Evolutionary conservation across 2,113 vertebrate genomes (phyloP).

Genomic region (Tapirus terrestris): DNA sequence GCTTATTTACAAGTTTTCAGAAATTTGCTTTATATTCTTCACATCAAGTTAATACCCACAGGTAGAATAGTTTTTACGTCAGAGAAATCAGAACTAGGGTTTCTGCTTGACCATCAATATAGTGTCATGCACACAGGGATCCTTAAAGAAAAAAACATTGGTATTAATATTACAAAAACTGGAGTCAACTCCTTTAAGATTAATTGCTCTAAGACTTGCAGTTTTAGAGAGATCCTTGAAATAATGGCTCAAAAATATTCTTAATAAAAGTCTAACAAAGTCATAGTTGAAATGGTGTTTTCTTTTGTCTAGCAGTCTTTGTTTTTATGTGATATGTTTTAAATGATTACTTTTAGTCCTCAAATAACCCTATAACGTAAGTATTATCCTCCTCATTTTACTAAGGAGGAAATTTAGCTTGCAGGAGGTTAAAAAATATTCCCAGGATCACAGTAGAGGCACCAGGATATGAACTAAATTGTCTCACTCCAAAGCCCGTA

Average conservation of each 20-base stretch:
- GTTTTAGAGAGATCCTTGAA: constrained; percentile 31
- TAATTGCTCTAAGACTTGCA: neutral
- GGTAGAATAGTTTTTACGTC: constrained; percentile 21
- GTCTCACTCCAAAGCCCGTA: neutral
- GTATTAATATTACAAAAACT: neutral
- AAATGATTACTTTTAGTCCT: neutral
- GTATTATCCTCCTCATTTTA: neutral
- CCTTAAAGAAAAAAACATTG: neutral
- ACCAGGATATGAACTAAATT: neutral
- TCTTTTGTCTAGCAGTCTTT: constrained; percentile 24
- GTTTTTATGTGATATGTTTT: neutral
- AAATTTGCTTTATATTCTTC: constrained; percentile 51
- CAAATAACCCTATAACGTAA: neutral
- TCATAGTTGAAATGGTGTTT: constrained; percentile 31
- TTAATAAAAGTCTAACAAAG: constrained; percentile 52
- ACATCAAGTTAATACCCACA: constrained; percentile 14
- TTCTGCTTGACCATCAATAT: neutral
- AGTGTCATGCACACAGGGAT: neutral
- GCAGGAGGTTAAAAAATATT: neutral
- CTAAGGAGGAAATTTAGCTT: neutral
- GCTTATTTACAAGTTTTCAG: constrained; percentile 59
- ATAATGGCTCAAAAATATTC: constrained; percentile 15
- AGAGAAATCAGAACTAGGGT: neutral
- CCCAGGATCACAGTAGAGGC: neutral
- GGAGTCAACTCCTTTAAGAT: neutral